Percentiles rank a stretch among this genome's conserved stretches.
phyloP scores from a whole-genome alignment of 2,113 vertebrate species.

The Gymnogyps californianus region DNA sequence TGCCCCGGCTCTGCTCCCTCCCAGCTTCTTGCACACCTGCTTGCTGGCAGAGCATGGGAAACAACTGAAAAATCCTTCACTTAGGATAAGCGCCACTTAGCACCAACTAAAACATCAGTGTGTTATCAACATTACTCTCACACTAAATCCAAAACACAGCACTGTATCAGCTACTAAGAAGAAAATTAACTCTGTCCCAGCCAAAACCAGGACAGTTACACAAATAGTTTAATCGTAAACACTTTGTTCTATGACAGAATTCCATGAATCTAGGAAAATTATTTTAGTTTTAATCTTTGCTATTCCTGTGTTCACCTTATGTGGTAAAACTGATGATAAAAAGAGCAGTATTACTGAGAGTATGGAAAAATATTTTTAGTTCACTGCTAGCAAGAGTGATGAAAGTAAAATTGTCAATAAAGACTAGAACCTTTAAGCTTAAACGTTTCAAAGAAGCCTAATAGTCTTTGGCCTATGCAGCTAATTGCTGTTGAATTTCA shows the following conservation, averaged over 20 bases:
- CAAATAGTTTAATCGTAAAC: neutral
- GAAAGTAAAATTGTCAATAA: neutral
- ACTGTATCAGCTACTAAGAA: too few relatives aligned
- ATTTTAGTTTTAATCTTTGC: neutral
- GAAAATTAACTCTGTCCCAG: too few relatives aligned
- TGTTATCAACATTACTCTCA: too few relatives aligned
- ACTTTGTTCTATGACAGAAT: neutral
- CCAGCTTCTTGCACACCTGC: too few relatives aligned
- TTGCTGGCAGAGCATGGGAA: too few relatives aligned
- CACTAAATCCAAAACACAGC: too few relatives aligned
- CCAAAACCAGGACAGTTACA: neutral
- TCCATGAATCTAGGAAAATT: neutral
- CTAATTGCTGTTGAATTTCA: neutral
- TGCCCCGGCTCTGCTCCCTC: too few relatives aligned
- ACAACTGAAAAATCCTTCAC: too few relatives aligned
- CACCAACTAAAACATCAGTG: too few relatives aligned
- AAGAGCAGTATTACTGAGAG: neutral
- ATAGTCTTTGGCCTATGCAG: neutral
- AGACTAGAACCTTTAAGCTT: neutral
- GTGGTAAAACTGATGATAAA: neutral
- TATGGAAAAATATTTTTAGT: neutral
- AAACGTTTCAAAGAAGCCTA: neutral
- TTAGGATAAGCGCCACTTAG: too few relatives aligned
- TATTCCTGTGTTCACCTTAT: neutral
- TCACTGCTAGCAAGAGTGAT: neutral